Evolutionary conservation across 2,888 invertebrate species (phyloP), one percentile per base, ranked within the genome.

Genomic region (Dascillus cervinus): DNA sequence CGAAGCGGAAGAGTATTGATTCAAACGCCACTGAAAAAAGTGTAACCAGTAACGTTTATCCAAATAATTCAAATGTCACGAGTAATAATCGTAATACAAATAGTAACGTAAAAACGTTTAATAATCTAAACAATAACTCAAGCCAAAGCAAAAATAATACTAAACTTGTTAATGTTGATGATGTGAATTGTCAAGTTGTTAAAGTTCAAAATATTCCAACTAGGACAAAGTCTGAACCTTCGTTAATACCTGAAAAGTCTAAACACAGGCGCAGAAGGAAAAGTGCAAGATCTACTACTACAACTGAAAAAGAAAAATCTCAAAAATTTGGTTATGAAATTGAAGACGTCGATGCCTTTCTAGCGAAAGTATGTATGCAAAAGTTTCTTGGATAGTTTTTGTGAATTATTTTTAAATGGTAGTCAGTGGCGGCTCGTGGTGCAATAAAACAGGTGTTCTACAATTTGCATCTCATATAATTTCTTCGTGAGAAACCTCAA

Each of bases 261-360:
- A 60, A 66, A 42, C 71, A 72, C 43, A 65, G 65, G 32, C 71
- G 72, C 46, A 49, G 58, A 37, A 46, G 56, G 27, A 71, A 71
- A 40, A 58, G 64, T 21, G 28, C 42, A 5, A 43, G 48, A 22
- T 44, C 43, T 19, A 46, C 43, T 23, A 35, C 31, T 11, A 28
- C 17, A 11, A 26, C 19, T 4, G 37, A 39, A 13, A 37, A 36
- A 36, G 62, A 63, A 47, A 66, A 64, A 12, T 13, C 17, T 17
- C 53, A 55, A 29, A 58, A 60, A 33, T 84, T 86, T 50, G 86
- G 86, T 27, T 86, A 87, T 50, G 84, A 86, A 46, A 86, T 87
- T 26, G 73, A 77, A 39, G 85, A 87, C 60, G 72, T 87, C 39
- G 85, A 86, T 56, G 77, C 77, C 39, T 86, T 86, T 58, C 69